Base-by-base conservation (phyloP, 2,888 invertebrate species). In the Drosophila austrosaltans region DNA sequence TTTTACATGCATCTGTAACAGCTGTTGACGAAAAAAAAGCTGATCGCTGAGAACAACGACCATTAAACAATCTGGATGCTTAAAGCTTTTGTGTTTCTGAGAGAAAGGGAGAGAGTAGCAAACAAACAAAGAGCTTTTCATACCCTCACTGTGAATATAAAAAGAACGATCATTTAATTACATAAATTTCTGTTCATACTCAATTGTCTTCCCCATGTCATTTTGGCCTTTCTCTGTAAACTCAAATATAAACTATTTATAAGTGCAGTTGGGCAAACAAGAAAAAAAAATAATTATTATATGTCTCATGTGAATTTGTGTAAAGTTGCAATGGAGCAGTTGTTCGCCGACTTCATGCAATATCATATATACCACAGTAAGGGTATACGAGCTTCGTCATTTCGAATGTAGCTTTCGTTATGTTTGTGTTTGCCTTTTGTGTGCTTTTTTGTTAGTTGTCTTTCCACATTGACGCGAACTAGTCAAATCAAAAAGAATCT, bases 401-500 rank as follows among this genome's bases (percentile, higher is more conserved):
- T 22, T 4, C 48, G 25, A 25, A 4, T 48, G 22, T 48, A 25
- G 48, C 10, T 22, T 48, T 25, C 25, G 16, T 22, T 48, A 25
- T 48, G 48, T 78, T 62, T 44, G 30, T 25, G 53, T 53, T 22
- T 61, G 62, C 67, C 10, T 48, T 53, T 32, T 62, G 5, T 63
- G 67, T 69, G 79, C 82, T 76, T 84, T 83, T 58, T 7, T 59
- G 42, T 72, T 44, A 81, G 75, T 87, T 86, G 74, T 72, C 58
- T 76, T 86, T 83, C 60, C 62, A 62, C 59, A 68, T 32, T 78
- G 81, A 76, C 75, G 73, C 57, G 60, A 68, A 61, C 66, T 63
- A 65, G 64, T 72, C 63, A 61, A 53, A 25, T 48, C 16, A 48
- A 48, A 48, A 22, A 48, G 48, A 76, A 75, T 72, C 72, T 74